Conservation (phyloP, 2,797 vertebrate genomes). For the Neoniphon sammara region DNA sequence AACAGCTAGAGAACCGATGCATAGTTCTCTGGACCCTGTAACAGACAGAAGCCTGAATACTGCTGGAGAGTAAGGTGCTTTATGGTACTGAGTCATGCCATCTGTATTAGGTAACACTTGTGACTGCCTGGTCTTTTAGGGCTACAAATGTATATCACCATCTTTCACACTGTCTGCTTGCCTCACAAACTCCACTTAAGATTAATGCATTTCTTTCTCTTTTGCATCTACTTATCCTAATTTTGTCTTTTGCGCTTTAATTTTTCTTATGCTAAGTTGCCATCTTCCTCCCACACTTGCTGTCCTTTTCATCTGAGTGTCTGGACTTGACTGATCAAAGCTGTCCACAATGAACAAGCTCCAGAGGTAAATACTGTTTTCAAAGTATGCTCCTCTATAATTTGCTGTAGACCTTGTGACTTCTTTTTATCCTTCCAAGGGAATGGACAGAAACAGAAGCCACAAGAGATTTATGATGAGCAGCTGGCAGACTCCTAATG, state of each 20-base stretch:
- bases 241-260: conserved; percentile 16
- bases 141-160: conserved; percentile 33
- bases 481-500: conserved; percentile 46
- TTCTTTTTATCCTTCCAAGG: conserved; percentile 32
- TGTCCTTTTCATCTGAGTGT: conserved; percentile 20
- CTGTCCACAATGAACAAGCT: background rate
- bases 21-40: conserved; percentile 5
- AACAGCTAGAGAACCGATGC: conserved; percentile 21
- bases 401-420: conserved; percentile 34
- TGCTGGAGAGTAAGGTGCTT: background rate
- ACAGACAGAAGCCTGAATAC: conserved; percentile 7
- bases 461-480: conserved; percentile 56
- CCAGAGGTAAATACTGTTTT: conserved; percentile 20
- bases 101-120: conserved; percentile 21
- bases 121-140: conserved; percentile 23
- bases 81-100: conserved; percentile 25
- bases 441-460: conserved; percentile 36
- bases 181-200: conserved; percentile 32
- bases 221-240: conserved; percentile 44
- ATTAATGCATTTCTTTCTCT: conserved; percentile 32
- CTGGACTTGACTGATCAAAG: background rate
- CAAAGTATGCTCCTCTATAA: conserved; percentile 41
- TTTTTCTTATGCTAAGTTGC: conserved; percentile 23
- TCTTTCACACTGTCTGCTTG: conserved; percentile 32
- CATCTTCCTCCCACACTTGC: conserved; percentile 2